Percentiles rank a stretch among this genome's conserved stretches.
Evolutionary conservation across 2,888 invertebrate species (phyloP).

Genomic region (Boloria selene): DNA sequence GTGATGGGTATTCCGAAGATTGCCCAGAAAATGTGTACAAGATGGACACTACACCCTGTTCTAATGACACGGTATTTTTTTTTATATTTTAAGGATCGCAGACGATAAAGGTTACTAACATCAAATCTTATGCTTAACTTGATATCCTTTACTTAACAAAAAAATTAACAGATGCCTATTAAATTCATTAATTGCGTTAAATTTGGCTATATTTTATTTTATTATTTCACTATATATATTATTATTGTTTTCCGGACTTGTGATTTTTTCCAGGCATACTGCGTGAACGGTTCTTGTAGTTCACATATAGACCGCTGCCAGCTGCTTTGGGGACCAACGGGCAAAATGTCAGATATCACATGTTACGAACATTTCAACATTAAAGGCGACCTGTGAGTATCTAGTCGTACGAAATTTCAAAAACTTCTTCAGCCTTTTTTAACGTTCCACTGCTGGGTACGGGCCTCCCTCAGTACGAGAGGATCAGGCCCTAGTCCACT

Average conservation of each 20-base stretch:
- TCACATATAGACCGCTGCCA: neutral
- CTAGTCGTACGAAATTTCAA: neutral
- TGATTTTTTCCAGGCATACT: conserved; percentile 2
- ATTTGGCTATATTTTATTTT: too few species aligned
- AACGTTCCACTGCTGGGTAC: too few species aligned
- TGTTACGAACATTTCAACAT: neutral
- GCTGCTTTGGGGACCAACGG: conserved; percentile 1
- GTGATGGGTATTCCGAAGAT: conserved; percentile 95
- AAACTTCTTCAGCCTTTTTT: too few species aligned
- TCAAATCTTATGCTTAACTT: too few species aligned
- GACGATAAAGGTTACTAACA: too few species aligned
- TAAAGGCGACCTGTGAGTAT: neutral
- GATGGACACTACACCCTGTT: conserved; percentile 93
- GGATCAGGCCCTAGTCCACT: too few species aligned
- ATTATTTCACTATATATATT: too few species aligned
- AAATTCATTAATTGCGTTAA: too few species aligned
- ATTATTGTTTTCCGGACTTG: too few species aligned
- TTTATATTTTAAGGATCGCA: neutral
- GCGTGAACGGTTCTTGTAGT: conserved; percentile 10
- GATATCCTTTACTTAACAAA: too few species aligned
- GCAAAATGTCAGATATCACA: neutral
- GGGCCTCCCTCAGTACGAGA: too few species aligned
- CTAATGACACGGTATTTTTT: conserved; percentile 82
- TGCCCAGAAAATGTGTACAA: conserved; percentile 95
- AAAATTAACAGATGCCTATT: too few species aligned